A percentile compares a stretch with the other conserved stretches of the same genome.
phyloP scores from a whole-genome alignment of 2,797 vertebrate genomes.

The Pseudomugil gertrudae region DNA sequence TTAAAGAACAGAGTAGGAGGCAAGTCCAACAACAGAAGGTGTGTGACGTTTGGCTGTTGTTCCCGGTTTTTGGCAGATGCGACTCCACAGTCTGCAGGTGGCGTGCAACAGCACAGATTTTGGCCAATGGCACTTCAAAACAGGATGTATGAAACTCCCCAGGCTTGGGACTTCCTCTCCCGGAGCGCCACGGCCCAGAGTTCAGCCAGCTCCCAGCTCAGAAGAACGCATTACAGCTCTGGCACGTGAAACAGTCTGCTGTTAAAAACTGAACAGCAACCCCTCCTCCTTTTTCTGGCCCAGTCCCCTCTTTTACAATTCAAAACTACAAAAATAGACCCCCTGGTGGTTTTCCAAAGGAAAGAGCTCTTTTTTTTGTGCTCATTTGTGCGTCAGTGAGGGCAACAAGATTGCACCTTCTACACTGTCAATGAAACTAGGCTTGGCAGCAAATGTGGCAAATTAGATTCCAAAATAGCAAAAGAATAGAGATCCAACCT shows the following conservation, averaged over 20 bases:
- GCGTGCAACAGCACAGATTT: slow-evolving; percentile 57
- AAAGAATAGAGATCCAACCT: slow-evolving; percentile 48
- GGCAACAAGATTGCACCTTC: slow-evolving; percentile 73
- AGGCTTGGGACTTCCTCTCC: slow-evolving; percentile 81
- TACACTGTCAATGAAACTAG: slow-evolving; percentile 58
- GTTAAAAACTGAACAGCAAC: slow-evolving; percentile 57
- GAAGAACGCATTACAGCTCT: slow-evolving; percentile 79
- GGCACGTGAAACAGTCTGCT: slow-evolving; percentile 75
- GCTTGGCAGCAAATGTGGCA: slow-evolving; percentile 50
- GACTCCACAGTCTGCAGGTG: slow-evolving; percentile 70
- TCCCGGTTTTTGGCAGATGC: slow-evolving; percentile 58
- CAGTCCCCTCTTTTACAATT: slow-evolving; percentile 72
- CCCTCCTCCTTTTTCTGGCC: slow-evolving; percentile 41
- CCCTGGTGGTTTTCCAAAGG: slow-evolving; percentile 76
- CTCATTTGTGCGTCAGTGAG: slow-evolving; percentile 77
- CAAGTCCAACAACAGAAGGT: too few relatives aligned
- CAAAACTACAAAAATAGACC: slow-evolving; percentile 78
- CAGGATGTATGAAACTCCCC: slow-evolving; percentile 82
- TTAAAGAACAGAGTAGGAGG: too few relatives aligned
- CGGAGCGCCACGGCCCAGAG: slow-evolving; percentile 65
- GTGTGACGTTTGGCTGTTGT: slow-evolving; percentile 52
- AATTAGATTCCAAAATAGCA: slow-evolving; percentile 56
- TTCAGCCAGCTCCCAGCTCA: slow-evolving; percentile 74
- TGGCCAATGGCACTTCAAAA: slow-evolving; percentile 75
- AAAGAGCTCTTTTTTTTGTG: slow-evolving; percentile 66